phyloP scores from a whole-genome alignment of 2,888 invertebrate genomes.

The Tridacna gigas region DNA sequence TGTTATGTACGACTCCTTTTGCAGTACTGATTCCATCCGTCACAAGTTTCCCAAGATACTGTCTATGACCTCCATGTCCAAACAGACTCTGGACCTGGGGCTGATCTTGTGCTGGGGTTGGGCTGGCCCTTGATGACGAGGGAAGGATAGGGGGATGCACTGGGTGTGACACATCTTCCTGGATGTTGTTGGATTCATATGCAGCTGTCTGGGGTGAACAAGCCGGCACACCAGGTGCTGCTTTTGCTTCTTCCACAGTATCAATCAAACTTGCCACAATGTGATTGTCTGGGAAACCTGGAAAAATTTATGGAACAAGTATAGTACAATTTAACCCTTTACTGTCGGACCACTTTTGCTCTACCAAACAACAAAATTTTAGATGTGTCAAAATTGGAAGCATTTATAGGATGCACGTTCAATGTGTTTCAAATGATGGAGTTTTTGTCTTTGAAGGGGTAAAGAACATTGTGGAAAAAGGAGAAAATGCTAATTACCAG shows the following conservation, averaged over 20 bases:
- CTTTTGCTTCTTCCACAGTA: conserved; percentile 67
- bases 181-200: conserved; percentile 1
- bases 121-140: background rate
- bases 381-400: too few species aligned
- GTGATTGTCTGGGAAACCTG: conserved; percentile 74
- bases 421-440: too few species aligned
- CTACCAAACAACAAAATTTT: too few species aligned
- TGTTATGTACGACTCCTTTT: conserved; percentile 44
- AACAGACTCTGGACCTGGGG: background rate
- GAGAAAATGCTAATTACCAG: too few species aligned
- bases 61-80: conserved; percentile 6
- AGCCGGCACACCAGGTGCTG: conserved; percentile 43
- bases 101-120: background rate
- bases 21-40: conserved; percentile 49
- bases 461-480: too few species aligned
- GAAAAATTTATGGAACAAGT: background rate
- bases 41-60: conserved; percentile 32
- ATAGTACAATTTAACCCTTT: too few species aligned
- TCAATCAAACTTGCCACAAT: conserved; percentile 76
- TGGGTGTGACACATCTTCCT: conserved; percentile 30
- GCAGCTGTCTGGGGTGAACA: conserved; percentile 28
- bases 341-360: too few species aligned
- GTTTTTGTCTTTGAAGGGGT: too few species aligned
- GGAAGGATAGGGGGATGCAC: background rate
- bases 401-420: too few species aligned